Evolutionary conservation across 2,888 invertebrate species (phyloP), one percentile per base, ranked within the genome.

Genomic region (Polydrusus pterygomalis): DNA sequence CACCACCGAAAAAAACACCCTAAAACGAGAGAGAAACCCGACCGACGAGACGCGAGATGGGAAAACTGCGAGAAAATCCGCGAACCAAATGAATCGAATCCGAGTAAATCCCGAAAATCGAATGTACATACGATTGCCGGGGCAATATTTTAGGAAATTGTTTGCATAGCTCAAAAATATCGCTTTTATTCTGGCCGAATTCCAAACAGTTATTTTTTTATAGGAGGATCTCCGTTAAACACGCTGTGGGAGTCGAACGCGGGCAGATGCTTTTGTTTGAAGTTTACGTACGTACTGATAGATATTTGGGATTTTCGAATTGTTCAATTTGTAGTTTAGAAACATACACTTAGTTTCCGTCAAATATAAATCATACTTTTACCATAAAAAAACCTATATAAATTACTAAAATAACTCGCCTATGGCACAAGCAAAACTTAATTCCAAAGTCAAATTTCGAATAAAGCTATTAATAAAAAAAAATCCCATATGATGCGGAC

Each of bases 71-170:
- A 56, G 67, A 73, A 68, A 38, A 51, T 51, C 62, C 38, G 43
- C 71, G 67, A 15, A 45, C 51, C 25, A 62, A 72, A 56, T 72
- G 71, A 67, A 40, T 45, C 68, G 63, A 62, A 75, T 51, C 54
- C 30, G 13, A 34, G 34, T 34, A 10, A 9, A 34, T 34, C 40
- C 58, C 13, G 64, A 71, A 63, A 75, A 63, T 62, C 45, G 68
- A 68, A 63, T 58, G 70, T 62, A 51, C 62, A 70, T 62, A 51
- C 62, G 70, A 30, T 75, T 75, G 69, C 76, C 51, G 69, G 65
- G 72, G 64, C 70, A 70, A 75, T 77, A 77, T 77, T 77, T 77
- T 71, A 78, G 78, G 72, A 74, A 77, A 75, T 77, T 56, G 72
- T 71, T 71, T 67, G 68, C 64, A 70, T 77, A 68, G 72, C 64